Base-by-base conservation (phyloP, 2,888 invertebrate species). In the Tolmerus cingulatus region DNA sequence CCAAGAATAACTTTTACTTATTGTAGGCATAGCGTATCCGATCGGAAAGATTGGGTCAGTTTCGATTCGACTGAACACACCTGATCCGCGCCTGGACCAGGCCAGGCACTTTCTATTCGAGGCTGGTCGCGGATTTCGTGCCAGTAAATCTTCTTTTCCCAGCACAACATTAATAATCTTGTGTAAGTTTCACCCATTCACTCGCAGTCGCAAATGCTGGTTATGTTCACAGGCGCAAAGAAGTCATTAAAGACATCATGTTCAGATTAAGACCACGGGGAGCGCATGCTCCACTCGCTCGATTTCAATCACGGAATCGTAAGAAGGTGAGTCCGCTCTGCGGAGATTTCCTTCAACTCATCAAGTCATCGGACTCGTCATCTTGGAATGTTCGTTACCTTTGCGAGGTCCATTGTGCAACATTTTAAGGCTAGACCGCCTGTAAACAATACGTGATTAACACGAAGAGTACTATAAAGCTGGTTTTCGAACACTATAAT, bases 1-100 rank as follows among this genome's bases (percentile, higher is more conserved):
- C 43, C 78, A 78, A 78, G 78, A 78, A 78, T 78, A 37, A 78
- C 78, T 78, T 78, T 78, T 78, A 78, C 78, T 78, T 78, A 78
- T 78, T 37, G 78, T 78, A 34, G 43, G 12, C 43, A 66, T 2
- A 66, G 12, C 14, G 27, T 27, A 66, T 66, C 37, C 78, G 78
- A 78, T 78, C 43, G 78, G 23, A 76, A 19, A 37, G 76, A 76
- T 76, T 78, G 43, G 78, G 78, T 78, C 78, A 78, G 46, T 78
- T 78, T 78, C 23, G 43, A n/a, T 40, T 78, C 37, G 43, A 34
- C 16, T 37, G n/a, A 76, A n/a, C 37, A 76, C 37, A 76, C 37
- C 37, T 34, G 76, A 76, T 76, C 37, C 37, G 19, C 76, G 14
- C 27, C n/a, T 16, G n/a, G 74, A 16, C 74, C 30, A 37, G n/a